Conservation (phyloP, 2,888 invertebrate species). For the Muschampia plurimacula region DNA sequence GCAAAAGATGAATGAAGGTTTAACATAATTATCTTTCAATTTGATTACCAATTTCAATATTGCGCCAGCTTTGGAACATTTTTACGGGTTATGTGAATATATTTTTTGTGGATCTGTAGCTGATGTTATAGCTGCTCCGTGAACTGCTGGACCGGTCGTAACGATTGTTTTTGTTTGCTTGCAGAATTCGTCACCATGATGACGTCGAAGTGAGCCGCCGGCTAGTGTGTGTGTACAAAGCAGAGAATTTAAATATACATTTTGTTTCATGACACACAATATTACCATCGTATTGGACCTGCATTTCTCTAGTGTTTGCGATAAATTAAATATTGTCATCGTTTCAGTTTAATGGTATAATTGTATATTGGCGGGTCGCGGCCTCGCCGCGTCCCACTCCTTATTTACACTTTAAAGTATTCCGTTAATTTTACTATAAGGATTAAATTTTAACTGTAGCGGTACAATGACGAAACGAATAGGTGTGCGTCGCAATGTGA, state of each 20-base stretch:
- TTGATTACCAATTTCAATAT: conserved; percentile 51
- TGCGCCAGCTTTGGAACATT: conserved; percentile 45
- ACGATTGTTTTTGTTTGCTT: conserved; percentile 75
- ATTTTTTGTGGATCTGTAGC: conserved; percentile 19
- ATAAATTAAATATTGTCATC: conserved; percentile 84
- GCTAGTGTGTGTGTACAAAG: conserved; percentile 87
- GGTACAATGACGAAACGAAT: conserved; percentile 78
- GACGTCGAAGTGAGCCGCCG: conserved; percentile 98
- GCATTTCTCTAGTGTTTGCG: conserved; percentile 87
- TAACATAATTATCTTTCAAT: too few relatives aligned
- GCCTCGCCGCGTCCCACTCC: conserved; percentile 52
- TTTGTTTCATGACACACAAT: conserved; percentile 87
- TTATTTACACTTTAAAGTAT: conserved; percentile 84
- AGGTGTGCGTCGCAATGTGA: conserved; percentile 80
- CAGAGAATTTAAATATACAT: conserved; percentile 87
- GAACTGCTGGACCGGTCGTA: conserved; percentile 43
- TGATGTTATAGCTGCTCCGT: conserved; percentile 4
- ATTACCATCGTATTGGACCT: conserved; percentile 87
- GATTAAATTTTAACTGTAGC: conserved; percentile 74
- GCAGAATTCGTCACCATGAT: conserved; percentile 99
- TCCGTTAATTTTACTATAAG: conserved; percentile 85
- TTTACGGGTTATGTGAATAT: conserved; percentile 51
- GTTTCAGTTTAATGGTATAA: conserved; percentile 80
- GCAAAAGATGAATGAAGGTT: conserved; percentile 55
- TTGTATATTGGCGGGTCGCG: conserved; percentile 54